These are phyloP conservation scores for Rhyacichthys aspro DNA, from an alignment of 2,797 vertebrate genomes.

Conservation along the genomic window DNA sequence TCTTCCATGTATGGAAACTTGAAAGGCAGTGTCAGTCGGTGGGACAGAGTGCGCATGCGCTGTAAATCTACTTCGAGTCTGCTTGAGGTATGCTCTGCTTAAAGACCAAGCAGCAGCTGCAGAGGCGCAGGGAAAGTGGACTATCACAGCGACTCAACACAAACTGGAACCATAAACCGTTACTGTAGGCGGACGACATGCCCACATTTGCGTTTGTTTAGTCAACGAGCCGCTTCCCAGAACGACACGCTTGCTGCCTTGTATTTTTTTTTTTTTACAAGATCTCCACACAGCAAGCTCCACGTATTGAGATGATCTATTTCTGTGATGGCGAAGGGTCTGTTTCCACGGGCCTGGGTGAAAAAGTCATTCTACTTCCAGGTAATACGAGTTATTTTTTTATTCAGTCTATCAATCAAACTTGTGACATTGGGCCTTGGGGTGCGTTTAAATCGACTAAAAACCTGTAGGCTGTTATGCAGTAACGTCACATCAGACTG, in stretches of 20 bases:
- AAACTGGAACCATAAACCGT: not conserved
- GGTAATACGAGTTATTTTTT: slow-evolving; percentile 69
- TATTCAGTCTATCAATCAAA: not conserved
- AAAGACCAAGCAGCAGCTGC: slow-evolving; percentile 51
- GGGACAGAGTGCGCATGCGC: slow-evolving; percentile 58
- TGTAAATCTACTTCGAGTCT: slow-evolving; percentile 9
- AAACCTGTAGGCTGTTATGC: slow-evolving; percentile 1
- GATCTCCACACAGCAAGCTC: slow-evolving; percentile 64
- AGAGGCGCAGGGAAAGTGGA: slow-evolving; percentile 38
- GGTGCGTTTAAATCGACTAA: not conserved
- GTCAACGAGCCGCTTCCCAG: slow-evolving; percentile 1
- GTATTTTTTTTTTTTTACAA: slow-evolving; percentile 38
- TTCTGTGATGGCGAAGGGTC: slow-evolving; percentile 89
- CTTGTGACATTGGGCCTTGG: not conserved
- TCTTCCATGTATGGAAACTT: not conserved
- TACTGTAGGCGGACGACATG: not conserved
- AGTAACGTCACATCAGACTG: slow-evolving; percentile 38
- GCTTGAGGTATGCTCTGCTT: slow-evolving; percentile 61
- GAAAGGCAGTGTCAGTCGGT: not conserved
- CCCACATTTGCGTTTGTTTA: not conserved
- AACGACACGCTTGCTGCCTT: not conserved
- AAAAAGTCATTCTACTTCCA: slow-evolving; percentile 87
- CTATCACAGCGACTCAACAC: not conserved
- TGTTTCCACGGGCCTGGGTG: slow-evolving; percentile 90
- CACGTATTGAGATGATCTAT: slow-evolving; percentile 87